Conservation (phyloP, 2,113 vertebrate genomes). For the Danio rerio region DNA sequence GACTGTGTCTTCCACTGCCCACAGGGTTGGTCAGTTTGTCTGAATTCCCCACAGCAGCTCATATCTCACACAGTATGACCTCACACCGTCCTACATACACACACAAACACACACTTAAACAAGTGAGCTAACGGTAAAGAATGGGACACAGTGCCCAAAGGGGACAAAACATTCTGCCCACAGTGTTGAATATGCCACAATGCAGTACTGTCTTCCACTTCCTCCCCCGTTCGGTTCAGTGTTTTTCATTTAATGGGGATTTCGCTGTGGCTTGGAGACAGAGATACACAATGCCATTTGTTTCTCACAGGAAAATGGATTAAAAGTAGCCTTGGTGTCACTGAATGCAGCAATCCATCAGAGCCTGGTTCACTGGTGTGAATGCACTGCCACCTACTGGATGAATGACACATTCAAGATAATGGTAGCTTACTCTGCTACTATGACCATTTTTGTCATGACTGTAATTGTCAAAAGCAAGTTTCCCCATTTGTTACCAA, state of each 20-base stretch:
- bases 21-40: slow-evolving; percentile 32
- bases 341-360: neutral
- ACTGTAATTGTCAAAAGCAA: too few relatives aligned
- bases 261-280: neutral
- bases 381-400: slow-evolving; percentile 44
- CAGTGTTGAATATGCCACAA: slow-evolving; percentile 44
- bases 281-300: neutral
- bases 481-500: too few relatives aligned
- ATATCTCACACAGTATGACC: slow-evolving; percentile 52
- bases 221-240: slow-evolving; percentile 7
- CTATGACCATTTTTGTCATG: too few relatives aligned
- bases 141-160: slow-evolving; percentile 16
- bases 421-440: too few relatives aligned
- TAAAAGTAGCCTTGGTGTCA: neutral
- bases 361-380: neutral
- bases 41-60: slow-evolving; percentile 44
- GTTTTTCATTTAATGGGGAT: neutral
- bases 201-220: slow-evolving; percentile 28
- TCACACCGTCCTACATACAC: slow-evolving; percentile 53
- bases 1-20: slow-evolving; percentile 24
- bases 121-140: slow-evolving; percentile 24
- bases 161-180: slow-evolving; percentile 47
- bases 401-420: neutral
- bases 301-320: neutral
- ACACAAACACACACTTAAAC: slow-evolving; percentile 33